A percentile compares a stretch with the other conserved stretches of the same genome.
Conservation (phyloP, 2,888 invertebrate species). For the Amaurobius ferox region DNA sequence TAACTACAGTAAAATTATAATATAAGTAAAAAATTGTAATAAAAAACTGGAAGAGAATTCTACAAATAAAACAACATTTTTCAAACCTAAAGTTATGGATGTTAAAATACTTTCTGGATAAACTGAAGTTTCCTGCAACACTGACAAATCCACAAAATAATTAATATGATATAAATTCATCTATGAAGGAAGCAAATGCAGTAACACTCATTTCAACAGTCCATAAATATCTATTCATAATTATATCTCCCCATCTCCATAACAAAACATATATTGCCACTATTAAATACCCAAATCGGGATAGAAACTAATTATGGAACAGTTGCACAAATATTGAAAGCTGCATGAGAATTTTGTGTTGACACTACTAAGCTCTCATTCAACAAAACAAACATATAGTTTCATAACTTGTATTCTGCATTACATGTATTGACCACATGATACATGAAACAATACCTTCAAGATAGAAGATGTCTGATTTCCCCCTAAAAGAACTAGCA, state of each 20-base stretch:
- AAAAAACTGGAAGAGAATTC: too few species aligned
- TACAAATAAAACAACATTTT: too few species aligned
- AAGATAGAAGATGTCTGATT: too few species aligned
- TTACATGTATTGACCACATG: too few species aligned
- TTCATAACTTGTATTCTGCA: background rate
- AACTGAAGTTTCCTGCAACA: background rate
- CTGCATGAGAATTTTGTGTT: background rate
- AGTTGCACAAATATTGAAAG: background rate
- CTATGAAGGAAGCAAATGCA: background rate
- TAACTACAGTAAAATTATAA: too few species aligned
- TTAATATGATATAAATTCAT: background rate
- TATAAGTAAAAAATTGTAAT: too few species aligned
- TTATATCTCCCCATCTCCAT: background rate
- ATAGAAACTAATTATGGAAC: background rate
- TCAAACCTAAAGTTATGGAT: too few species aligned
- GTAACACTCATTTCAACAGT: background rate
- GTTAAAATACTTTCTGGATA: too few species aligned
- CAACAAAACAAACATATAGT: constrained; percentile 1
- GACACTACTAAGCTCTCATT: constrained; percentile 12
- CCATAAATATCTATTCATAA: background rate
- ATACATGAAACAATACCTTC: too few species aligned
- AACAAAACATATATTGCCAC: background rate
- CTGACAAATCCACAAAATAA: background rate
- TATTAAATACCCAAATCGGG: background rate
- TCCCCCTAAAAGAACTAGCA: too few species aligned